Percentiles rank a stretch among this genome's conserved stretches.
Evolutionary conservation across 1,140 invertebrate species (phyloP).

Genomic region (Phymastichus coffea): DNA sequence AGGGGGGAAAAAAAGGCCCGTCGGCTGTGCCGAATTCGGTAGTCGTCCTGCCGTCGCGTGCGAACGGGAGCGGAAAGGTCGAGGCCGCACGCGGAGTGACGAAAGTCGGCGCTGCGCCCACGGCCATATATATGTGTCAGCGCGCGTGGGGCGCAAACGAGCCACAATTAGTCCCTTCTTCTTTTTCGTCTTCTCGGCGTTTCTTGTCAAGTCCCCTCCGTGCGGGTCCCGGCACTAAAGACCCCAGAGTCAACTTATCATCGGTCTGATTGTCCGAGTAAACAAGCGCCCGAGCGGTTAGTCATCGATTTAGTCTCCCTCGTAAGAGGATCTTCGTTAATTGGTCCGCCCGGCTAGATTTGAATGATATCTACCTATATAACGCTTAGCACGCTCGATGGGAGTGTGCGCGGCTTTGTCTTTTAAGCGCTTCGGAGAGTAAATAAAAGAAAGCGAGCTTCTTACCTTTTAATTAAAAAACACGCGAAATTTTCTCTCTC

Average conservation of each 20-base stretch:
- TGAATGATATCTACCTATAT: no score
- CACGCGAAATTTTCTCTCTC: constrained; percentile 4
- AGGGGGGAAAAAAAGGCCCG: no score
- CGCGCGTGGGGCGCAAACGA: constrained; percentile 9
- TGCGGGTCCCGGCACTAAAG: background rate
- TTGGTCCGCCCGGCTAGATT: no score
- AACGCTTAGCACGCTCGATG: no score
- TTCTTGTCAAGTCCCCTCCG: no score
- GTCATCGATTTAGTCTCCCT: background rate
- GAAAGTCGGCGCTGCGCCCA: constrained; percentile 6
- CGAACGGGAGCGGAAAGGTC: background rate
- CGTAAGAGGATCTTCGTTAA: no score
- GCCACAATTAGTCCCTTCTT: constrained; percentile 15
- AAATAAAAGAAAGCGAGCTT: background rate
- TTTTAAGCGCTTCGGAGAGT: no score
- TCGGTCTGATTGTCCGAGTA: constrained; percentile 12
- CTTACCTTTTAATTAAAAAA: constrained; percentile 5
- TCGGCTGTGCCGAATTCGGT: no score
- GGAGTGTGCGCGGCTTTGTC: no score
- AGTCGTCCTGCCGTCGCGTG: background rate
- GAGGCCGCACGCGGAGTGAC: constrained; percentile 10
- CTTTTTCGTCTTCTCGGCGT: background rate
- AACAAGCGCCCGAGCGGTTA: background rate
- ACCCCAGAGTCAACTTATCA: constrained; percentile 3
- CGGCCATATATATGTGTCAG: constrained; percentile 13